Percentiles rank a stretch among this genome's conserved stretches.
Conservation (phyloP, 2,113 vertebrate genomes). For the Zootoca vivipara region DNA sequence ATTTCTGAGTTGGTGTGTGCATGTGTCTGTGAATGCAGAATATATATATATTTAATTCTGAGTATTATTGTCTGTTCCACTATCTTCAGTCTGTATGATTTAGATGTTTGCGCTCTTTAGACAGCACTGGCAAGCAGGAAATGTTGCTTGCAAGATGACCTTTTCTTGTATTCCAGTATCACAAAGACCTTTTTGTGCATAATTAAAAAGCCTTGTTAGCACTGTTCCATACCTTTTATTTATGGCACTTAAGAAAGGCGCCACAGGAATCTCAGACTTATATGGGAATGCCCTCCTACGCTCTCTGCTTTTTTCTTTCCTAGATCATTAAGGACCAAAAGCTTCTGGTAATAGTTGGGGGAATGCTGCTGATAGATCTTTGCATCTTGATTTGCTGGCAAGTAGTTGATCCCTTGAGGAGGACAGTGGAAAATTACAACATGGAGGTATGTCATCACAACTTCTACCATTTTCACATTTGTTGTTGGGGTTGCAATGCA, state of each 20-base stretch:
- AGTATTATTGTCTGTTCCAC: constrained; percentile 9
- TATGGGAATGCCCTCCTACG: constrained; percentile 45
- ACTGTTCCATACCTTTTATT: constrained; percentile 43
- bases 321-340: constrained; percentile 99
- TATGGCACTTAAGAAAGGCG: constrained; percentile 46
- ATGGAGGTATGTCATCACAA: constrained; percentile 87
- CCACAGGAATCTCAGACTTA: constrained; percentile 51
- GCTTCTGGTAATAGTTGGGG: constrained; percentile 96
- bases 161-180: constrained; percentile 46
- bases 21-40: not conserved
- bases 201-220: constrained; percentile 45
- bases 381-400: constrained; percentile 99
- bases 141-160: constrained; percentile 31
- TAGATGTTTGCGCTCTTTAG: constrained; percentile 8
- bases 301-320: constrained; percentile 40
- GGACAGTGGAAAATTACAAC: constrained; percentile 97
- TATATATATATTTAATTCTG: not conserved
- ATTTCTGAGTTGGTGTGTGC: not conserved
- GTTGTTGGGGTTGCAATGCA: not conserved
- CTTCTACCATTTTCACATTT: constrained; percentile 12
- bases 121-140: constrained; percentile 2
- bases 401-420: constrained; percentile 95
- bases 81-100: constrained; percentile 8
- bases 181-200: constrained; percentile 27
- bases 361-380: constrained; percentile 98